phyloP scores from a whole-genome alignment of 2,888 invertebrate genomes.

The Brachyopa scutellaris region DNA sequence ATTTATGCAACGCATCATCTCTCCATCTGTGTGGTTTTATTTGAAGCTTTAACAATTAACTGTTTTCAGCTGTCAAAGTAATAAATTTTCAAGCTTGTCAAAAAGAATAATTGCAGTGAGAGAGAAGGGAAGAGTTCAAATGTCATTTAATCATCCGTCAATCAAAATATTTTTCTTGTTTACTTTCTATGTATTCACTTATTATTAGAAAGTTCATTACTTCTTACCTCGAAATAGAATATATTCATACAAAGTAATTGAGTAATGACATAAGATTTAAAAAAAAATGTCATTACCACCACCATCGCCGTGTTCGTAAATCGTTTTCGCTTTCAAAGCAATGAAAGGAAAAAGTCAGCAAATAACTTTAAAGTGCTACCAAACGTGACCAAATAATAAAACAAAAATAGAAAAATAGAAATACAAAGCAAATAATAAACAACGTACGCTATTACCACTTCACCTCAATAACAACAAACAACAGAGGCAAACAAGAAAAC shows the following conservation, averaged over 20 bases:
- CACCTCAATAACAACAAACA: constrained; percentile 64
- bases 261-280: constrained; percentile 40
- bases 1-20: constrained; percentile 39
- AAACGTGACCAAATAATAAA: constrained; percentile 42
- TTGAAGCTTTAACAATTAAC: constrained; percentile 22
- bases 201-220: too few relatives aligned
- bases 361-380: constrained; percentile 52
- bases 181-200: too few relatives aligned
- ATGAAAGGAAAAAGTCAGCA: constrained; percentile 30
- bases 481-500: constrained; percentile 15
- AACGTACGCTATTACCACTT: constrained; percentile 62
- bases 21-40: not conserved
- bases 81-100: not conserved
- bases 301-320: too few relatives aligned
- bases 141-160: too few relatives aligned
- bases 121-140: too few relatives aligned
- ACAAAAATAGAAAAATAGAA: constrained; percentile 17
- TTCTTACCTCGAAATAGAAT: too few relatives aligned
- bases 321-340: constrained; percentile 49
- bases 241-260: too few relatives aligned
- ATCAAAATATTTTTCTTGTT: too few relatives aligned
- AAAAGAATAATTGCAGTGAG: constrained; percentile 9
- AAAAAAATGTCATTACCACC: constrained; percentile 46
- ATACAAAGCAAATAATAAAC: constrained; percentile 46
- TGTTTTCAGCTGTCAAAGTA: constrained; percentile 45